These are phyloP conservation scores for Pteronotus mesoamericanus DNA, from an alignment of 2,797 vertebrate species.

Conservation along the genomic window DNA sequence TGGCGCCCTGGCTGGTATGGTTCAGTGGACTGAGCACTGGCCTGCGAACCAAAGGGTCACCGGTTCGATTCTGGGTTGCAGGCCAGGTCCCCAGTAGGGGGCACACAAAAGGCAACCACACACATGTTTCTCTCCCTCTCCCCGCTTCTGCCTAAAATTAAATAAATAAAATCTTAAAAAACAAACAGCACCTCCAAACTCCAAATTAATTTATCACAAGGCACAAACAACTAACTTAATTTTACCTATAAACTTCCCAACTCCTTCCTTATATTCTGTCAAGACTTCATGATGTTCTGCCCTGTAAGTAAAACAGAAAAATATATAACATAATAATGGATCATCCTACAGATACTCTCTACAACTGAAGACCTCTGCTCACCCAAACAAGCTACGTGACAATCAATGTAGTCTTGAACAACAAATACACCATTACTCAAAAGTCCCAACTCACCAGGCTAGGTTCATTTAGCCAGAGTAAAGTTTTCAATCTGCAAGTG, in stretches of 20 bases:
- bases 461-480: background rate
- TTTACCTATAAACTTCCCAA: slow-evolving; percentile 94
- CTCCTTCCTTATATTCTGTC: slow-evolving; percentile 92
- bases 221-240: background rate
- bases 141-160: too few relatives aligned
- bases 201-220: background rate
- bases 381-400: background rate
- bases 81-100: too few relatives aligned
- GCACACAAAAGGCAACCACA: too few relatives aligned
- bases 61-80: too few relatives aligned
- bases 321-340: background rate
- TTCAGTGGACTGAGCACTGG: too few relatives aligned
- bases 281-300: slow-evolving; percentile 93
- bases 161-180: too few relatives aligned
- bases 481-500: slow-evolving; percentile 2
- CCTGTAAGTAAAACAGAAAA: slow-evolving; percentile 80
- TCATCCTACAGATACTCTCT: background rate
- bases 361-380: background rate
- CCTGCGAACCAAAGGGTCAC: too few relatives aligned
- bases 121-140: too few relatives aligned
- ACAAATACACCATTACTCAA: background rate
- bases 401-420: background rate
- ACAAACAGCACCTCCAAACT: background rate
- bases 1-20: too few relatives aligned
- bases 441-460: background rate